phyloP scores from a whole-genome alignment of 92 coral and sea anemone species.

The Epizoanthus stellaris region DNA sequence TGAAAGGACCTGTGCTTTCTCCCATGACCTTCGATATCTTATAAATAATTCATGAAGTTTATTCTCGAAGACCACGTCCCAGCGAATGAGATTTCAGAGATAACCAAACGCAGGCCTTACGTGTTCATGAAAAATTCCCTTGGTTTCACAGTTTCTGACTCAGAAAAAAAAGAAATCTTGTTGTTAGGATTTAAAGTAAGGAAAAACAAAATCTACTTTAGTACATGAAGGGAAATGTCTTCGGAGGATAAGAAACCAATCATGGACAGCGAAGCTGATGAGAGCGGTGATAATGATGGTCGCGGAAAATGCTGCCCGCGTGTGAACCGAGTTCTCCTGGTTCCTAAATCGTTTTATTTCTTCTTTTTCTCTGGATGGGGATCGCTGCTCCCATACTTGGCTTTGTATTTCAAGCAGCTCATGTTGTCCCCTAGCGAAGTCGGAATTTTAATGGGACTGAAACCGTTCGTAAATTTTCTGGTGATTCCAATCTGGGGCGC shows the following conservation, averaged over 20 bases:
- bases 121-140: slow-evolving; percentile 36
- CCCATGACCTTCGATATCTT: slow-evolving; percentile 19
- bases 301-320: slow-evolving; percentile 80
- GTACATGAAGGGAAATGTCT: slow-evolving; percentile 29
- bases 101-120: slow-evolving; percentile 30
- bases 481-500: slow-evolving; percentile 99
- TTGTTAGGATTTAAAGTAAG: background rate
- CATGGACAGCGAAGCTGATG: slow-evolving; percentile 51
- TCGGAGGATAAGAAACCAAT: slow-evolving; percentile 75
- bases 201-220: background rate
- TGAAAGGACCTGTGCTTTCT: slow-evolving; percentile 17
- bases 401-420: slow-evolving; percentile 95
- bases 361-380: slow-evolving; percentile 99
- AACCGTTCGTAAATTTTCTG: slow-evolving; percentile 96
- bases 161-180: background rate
- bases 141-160: slow-evolving; percentile 14
- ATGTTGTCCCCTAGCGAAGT: slow-evolving; percentile 98
- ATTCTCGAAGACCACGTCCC: background rate
- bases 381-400: slow-evolving; percentile 93
- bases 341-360: slow-evolving; percentile 92
- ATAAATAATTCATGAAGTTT: slow-evolving; percentile 23
- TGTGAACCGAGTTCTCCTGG: slow-evolving; percentile 89
- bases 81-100: slow-evolving; percentile 35
- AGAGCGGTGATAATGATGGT: slow-evolving; percentile 38
- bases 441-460: slow-evolving; percentile 96